These are phyloP conservation scores for Stratiomys singularior DNA, from an alignment of 2,888 invertebrate genomes.

Conservation along the genomic window DNA sequence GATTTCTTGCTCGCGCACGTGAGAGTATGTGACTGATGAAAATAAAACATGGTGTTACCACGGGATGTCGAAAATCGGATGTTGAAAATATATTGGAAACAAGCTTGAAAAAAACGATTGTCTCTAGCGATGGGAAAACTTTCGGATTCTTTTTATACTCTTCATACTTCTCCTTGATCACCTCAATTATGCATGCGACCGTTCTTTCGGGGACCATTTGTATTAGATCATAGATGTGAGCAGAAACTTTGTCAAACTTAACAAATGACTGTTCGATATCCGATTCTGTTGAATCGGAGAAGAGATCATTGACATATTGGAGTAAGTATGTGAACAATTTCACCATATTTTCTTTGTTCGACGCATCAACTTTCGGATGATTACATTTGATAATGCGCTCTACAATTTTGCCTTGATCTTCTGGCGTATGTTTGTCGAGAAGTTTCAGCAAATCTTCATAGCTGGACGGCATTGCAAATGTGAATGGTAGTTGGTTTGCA, in stretches of 20 bases:
- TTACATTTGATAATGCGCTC: conserved; percentile 88
- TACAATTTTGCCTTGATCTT: conserved; percentile 77
- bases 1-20: conserved; percentile 71
- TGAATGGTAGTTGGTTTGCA: conserved; percentile 70
- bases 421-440: conserved; percentile 70
- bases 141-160: conserved; percentile 71
- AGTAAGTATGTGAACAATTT: conserved; percentile 80
- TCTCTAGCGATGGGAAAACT: conserved; percentile 74
- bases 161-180: conserved; percentile 78
- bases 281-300: conserved; percentile 63
- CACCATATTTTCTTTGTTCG: conserved; percentile 81
- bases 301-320: conserved; percentile 79
- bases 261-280: conserved; percentile 69
- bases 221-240: conserved; percentile 74
- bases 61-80: conserved; percentile 89
- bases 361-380: conserved; percentile 81
- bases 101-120: conserved; percentile 83
- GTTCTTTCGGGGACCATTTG: conserved; percentile 77
- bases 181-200: conserved; percentile 73
- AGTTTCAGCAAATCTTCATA: conserved; percentile 74
- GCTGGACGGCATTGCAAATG: conserved; percentile 70
- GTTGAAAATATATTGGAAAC: conserved; percentile 84
- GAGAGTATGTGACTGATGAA: conserved; percentile 85
- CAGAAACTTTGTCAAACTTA: conserved; percentile 70
- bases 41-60: conserved; percentile 85